phyloP scores from a whole-genome alignment of 1,140 invertebrate species.

The Aporrectodea caliginosa region DNA sequence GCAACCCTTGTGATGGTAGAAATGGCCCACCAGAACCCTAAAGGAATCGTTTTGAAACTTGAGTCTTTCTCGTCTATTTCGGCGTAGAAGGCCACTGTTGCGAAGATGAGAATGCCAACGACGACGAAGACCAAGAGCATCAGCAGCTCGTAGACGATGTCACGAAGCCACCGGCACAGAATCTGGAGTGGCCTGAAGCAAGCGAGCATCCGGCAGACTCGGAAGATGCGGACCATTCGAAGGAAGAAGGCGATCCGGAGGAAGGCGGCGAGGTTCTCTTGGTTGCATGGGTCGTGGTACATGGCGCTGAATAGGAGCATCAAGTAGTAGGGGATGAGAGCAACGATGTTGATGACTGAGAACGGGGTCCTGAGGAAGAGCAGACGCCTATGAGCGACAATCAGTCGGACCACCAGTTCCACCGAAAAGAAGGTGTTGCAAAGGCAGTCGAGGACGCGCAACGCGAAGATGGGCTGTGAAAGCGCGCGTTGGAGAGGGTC shows the following conservation, averaged over 20 bases:
- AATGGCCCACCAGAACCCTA: constrained; percentile 96
- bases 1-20: constrained; percentile 97
- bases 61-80: constrained; percentile 64
- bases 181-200: constrained; percentile 52
- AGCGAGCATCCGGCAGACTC: constrained; percentile 48
- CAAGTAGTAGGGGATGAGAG: constrained; percentile 78
- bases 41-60: constrained; percentile 92
- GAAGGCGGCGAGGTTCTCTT: neutral
- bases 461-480: constrained; percentile 35
- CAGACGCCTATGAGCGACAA: constrained; percentile 37
- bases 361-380: constrained; percentile 68
- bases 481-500: constrained; percentile 17
- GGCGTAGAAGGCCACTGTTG: constrained; percentile 93
- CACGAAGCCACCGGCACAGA: constrained; percentile 47
- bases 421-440: constrained; percentile 57
- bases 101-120: constrained; percentile 94
- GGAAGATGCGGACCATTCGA: constrained; percentile 47
- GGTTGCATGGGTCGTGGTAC: constrained; percentile 54
- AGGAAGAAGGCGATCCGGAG: constrained; percentile 41
- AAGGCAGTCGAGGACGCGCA: constrained; percentile 42
- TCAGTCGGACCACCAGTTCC: constrained; percentile 51
- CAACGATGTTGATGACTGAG: constrained; percentile 95
- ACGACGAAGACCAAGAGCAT: constrained; percentile 93
- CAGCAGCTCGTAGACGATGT: constrained; percentile 49
- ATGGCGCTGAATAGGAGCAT: constrained; percentile 53